Percentiles rank a stretch among this genome's conserved stretches.
These are phyloP conservation scores for Mungos mungo DNA, from an alignment of 2,113 vertebrate species.

Conservation along the genomic window DNA sequence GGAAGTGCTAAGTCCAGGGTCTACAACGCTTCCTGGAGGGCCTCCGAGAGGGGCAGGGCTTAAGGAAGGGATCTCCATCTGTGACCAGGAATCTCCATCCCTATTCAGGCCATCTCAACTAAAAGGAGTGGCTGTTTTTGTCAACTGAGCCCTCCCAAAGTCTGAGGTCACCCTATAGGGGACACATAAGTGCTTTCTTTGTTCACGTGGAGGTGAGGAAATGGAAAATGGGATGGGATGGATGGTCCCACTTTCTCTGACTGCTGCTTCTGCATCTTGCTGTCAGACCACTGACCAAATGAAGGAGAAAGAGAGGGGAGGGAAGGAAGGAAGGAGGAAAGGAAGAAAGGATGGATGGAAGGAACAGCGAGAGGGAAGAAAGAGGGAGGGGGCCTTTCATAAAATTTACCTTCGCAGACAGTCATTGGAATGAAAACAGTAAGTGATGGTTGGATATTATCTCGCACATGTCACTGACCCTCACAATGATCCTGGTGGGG, in stretches of 20 bases:
- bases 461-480: background rate
- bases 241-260: background rate
- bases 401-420: background rate
- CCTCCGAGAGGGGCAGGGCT: background rate
- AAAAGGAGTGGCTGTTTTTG: background rate
- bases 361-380: background rate
- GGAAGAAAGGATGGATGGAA: fast-evolving
- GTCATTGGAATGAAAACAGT: background rate
- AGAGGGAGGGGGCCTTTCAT: background rate
- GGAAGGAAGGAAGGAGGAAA: no score
- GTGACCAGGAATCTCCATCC: background rate
- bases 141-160: background rate
- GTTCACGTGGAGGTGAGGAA: background rate
- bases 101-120: background rate
- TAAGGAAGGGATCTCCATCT: background rate
- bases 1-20: background rate
- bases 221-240: background rate
- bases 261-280: background rate
- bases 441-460: background rate
- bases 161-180: background rate
- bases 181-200: background rate
- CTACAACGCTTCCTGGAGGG: background rate
- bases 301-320: background rate
- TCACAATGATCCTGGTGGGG: background rate
- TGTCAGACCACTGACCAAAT: background rate